Percentiles rank a stretch among this genome's conserved stretches.
Evolutionary conservation across 2,888 invertebrate genomes (phyloP).

Genomic region (Yponomeuta evonymella): DNA sequence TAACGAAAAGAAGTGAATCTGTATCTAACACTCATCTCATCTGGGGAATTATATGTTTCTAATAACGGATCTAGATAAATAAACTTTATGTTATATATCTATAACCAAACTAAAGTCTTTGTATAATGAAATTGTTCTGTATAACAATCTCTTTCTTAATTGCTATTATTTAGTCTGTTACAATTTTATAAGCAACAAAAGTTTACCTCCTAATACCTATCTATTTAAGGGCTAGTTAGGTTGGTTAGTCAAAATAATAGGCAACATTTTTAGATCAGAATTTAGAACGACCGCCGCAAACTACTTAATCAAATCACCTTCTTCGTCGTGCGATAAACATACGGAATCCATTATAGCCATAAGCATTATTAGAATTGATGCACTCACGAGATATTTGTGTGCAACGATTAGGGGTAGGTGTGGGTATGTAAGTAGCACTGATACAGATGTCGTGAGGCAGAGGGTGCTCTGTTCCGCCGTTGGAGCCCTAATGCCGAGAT

Average conservation of each 20-base stretch:
- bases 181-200: no score
- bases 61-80: no score
- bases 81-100: no score
- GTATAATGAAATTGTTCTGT: no score
- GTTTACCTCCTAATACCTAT: no score
- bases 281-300: not conserved
- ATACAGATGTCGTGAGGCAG: constrained; percentile 15
- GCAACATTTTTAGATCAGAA: not conserved
- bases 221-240: no score
- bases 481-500: constrained; percentile 54
- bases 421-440: constrained; percentile 14
- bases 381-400: constrained; percentile 13
- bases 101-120: no score
- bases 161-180: no score
- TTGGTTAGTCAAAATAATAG: not conserved
- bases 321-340: constrained; percentile 10
- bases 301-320: not conserved
- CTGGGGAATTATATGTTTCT: no score
- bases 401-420: constrained; percentile 16
- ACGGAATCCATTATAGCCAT: constrained; percentile 14
- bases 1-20: no score
- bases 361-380: constrained; percentile 15
- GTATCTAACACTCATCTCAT: no score
- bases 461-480: constrained; percentile 20
- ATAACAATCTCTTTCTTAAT: no score